Evolutionary conservation across 2,888 invertebrate genomes (phyloP), one percentile per base, ranked within the genome.

Genomic region (Silvanus unidentatus): DNA sequence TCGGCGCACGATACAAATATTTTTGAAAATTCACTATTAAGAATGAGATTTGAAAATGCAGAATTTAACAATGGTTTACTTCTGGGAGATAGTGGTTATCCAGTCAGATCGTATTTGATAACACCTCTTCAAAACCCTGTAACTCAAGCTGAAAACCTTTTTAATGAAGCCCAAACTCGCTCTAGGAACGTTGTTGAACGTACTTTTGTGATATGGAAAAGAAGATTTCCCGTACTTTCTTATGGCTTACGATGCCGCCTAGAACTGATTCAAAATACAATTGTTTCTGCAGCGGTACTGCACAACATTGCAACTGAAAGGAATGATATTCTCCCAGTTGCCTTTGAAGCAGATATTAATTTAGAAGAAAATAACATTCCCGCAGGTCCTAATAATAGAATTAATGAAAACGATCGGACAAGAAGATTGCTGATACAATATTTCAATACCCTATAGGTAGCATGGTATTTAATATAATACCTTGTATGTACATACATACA

Each of bases 81-180:
- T 28, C 36, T 52, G 6, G 60, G 57, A 9, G 58, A 62, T 43
- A 54, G 52, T 49, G 60, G 59, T 12, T 60, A 62, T 43, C 46
- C 53, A 6, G 29, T 55, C 10, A 52, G 48, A 44, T 40, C 43
- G 6, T 55, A 46, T 47, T 34, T 55, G 37, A 47, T 56, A 34
- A 56, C 54, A 11, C 55, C 54, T 32, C 27, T 58, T 27, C n/a
- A 8, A 22, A 46, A 52, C 38, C 44, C 50, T 15, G 22, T 13
- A 29, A 51, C 44, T 3, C 42, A 27, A 13, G 49, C 43, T 12
- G 52, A 57, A 46, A 22, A 45, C 10, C 39, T 52, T 5, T 58
- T 36, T 44, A 57, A 57, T 45, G 55, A 57, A 49, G 40, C 52
- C 1, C 49, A 49, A 38, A 53, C 54, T 10, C 37, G 54, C 29